Conservation (phyloP, 2,113 vertebrate genomes). For the Platycercus adscitus region DNA sequence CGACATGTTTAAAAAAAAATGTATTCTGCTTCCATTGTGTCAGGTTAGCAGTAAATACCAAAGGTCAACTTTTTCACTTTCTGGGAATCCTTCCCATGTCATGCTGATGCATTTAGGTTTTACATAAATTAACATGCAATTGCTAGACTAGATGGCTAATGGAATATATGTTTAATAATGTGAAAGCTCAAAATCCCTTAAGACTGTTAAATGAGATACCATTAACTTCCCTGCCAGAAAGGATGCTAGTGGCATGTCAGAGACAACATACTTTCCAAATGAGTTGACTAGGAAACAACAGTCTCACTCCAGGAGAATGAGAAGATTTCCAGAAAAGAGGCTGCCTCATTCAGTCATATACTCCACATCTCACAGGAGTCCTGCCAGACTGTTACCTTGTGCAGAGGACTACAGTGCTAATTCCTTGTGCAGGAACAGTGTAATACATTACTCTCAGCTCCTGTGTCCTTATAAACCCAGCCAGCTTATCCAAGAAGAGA, state of each 20-base stretch:
- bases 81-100: slow-evolving; percentile 3
- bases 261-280: not conserved
- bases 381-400: not conserved
- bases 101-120: not conserved
- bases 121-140: slow-evolving; percentile 8
- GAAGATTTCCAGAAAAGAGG: not conserved
- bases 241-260: not conserved
- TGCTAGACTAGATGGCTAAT: not conserved
- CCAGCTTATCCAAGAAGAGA: not conserved
- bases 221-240: not conserved
- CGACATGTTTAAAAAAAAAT: not conserved
- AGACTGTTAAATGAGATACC: not conserved
- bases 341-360: not conserved
- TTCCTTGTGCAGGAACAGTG: not conserved
- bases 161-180: slow-evolving; percentile 15
- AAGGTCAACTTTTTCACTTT: not conserved
- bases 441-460: not conserved
- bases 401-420: not conserved
- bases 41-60: not conserved
- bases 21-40: not conserved
- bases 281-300: not conserved
- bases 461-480: not conserved
- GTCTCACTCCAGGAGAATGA: not conserved
- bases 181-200: slow-evolving; percentile 1
- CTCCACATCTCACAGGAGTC: not conserved